Evolutionary conservation across 2,797 vertebrate genomes (phyloP), one percentile per base, ranked within the genome.

Genomic region (Silurus aristotelis): DNA sequence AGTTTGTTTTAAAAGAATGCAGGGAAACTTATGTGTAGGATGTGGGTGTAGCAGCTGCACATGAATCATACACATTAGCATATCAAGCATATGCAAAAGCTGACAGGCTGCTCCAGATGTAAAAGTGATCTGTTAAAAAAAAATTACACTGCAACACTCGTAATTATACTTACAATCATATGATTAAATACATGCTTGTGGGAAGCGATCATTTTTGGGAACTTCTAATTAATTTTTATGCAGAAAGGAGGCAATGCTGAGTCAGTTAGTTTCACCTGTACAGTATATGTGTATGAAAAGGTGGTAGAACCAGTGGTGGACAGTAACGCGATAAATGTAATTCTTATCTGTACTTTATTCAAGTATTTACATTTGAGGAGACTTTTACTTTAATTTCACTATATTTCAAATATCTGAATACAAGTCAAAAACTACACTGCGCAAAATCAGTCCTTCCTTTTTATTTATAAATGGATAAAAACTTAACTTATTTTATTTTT

Each of bases 11-110:
- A 87, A 78, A 82, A 77, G 52, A 67, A 84, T 55, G 77, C 79
- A 80, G 84, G 61, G 61, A 85, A 89, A 68, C 6, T 75, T 17
- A 6, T 89, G 83, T 90, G 87, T 90, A 90, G 89, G 89, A 84
- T 89, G 91, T 73, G 82, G 66, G 82, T 88, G 90, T 91, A 88
- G 90, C 86, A 90, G 91, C 87, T 71, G 72, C 67, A 88, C 79
- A 89, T 78, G 82, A 86, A 83, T 80, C 19, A 56, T 58, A 80
- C 5, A 87, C 83, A 87, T 84, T 80, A 87, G 83, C 67, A 87
- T 80, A 86, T 76, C 67, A 80, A 84, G 84, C 25, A 90, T 83
- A 89, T 85, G 83, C 70, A 89, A 84, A 73, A 85, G 68, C 83
- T 71, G 67, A 67, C 83, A 79, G 67, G 61, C 60, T 80, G 71